phyloP scores from a whole-genome alignment of 2,888 invertebrate genomes.

The Eurois occulta region DNA sequence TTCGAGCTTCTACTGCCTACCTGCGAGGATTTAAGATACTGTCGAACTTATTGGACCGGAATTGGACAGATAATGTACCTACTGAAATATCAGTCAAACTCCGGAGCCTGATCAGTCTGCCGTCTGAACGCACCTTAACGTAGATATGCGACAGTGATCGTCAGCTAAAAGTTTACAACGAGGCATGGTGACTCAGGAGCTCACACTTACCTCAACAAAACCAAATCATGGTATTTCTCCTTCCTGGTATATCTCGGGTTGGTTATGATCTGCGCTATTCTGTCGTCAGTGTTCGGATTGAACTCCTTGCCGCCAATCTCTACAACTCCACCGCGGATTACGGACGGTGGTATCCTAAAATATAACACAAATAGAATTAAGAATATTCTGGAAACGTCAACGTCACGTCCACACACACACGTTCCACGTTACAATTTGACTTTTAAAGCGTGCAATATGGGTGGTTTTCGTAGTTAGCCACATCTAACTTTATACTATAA shows the following conservation, averaged over 20 bases:
- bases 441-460: neutral
- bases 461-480: too few species aligned
- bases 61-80: too few species aligned
- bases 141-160: too few species aligned
- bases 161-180: neutral
- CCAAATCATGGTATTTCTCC: slow-evolving; percentile 85
- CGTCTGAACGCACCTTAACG: too few species aligned
- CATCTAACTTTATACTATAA: too few species aligned
- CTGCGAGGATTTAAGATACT: too few species aligned
- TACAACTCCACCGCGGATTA: slow-evolving; percentile 82
- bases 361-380: slow-evolving; percentile 19
- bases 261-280: slow-evolving; percentile 74
- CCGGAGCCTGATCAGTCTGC: neutral
- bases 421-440: neutral
- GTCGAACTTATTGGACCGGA: too few species aligned
- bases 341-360: slow-evolving; percentile 79
- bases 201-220: slow-evolving; percentile 80
- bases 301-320: slow-evolving; percentile 75
- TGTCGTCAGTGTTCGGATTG: slow-evolving; percentile 76
- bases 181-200: neutral
- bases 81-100: too few species aligned
- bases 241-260: slow-evolving; percentile 81
- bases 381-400: neutral
- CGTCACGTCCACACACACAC: neutral
- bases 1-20: too few species aligned